phyloP scores from a whole-genome alignment of 2,797 vertebrate genomes.

The Gymnodraco acuticeps region DNA sequence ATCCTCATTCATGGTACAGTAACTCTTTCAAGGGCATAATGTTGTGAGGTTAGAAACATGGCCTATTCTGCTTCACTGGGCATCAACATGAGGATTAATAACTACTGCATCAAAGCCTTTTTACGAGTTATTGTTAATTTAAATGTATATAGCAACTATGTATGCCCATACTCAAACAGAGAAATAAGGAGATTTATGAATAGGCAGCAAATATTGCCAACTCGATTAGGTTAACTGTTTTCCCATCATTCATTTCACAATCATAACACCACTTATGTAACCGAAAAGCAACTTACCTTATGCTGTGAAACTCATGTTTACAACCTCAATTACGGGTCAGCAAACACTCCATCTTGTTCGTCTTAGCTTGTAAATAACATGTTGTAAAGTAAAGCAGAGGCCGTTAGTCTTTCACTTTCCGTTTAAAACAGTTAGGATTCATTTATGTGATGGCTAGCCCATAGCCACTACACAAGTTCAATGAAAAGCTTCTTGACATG shows the following conservation, averaged over 20 bases:
- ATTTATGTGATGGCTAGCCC: conserved; percentile 7
- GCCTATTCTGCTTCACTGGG: conserved; percentile 42
- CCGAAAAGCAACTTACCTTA: conserved; percentile 52
- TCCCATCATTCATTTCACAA: not conserved
- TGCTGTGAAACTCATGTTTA: conserved; percentile 6
- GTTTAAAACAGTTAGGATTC: not conserved
- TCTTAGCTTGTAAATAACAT: conserved; percentile 10
- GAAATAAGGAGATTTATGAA: not conserved
- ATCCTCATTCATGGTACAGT: conserved; percentile 48
- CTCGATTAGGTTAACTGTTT: not conserved
- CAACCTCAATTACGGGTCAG: not conserved
- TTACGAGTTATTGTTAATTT: too few relatives aligned
- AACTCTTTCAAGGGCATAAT: conserved; percentile 41
- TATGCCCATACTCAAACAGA: not conserved
- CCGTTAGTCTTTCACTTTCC: conserved; percentile 10
- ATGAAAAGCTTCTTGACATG: not conserved
- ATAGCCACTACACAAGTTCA: conserved; percentile 24
- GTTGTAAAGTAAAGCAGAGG: conserved; percentile 12
- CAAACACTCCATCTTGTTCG: conserved; percentile 26
- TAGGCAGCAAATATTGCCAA: not conserved
- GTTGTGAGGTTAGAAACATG: conserved; percentile 52
- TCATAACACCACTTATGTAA: not conserved
- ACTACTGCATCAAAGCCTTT: not conserved
- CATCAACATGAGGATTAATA: not conserved
- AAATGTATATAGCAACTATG: not conserved